A percentile compares a stretch with the other conserved stretches of the same genome.
phyloP scores from a whole-genome alignment of 1,140 invertebrate species.

The Helicoverpa armigera region DNA sequence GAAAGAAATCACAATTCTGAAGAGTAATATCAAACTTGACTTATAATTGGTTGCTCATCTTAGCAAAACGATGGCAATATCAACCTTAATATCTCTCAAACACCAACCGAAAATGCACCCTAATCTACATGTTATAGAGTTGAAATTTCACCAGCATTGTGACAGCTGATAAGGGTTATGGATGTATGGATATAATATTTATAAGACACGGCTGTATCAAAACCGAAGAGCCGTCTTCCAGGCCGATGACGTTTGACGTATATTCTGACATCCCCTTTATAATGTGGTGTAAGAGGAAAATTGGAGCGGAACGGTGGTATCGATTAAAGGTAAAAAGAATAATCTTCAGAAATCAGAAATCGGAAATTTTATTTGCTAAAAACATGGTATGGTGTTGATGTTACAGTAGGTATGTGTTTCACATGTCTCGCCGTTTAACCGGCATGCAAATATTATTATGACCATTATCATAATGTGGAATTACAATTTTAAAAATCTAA shows the following conservation, averaged over 20 bases:
- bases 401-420: too few relatives aligned
- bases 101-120: conserved; percentile 45
- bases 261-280: conserved; percentile 82
- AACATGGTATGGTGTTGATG: too few relatives aligned
- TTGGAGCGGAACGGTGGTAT: conserved; percentile 24
- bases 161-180: conserved; percentile 61
- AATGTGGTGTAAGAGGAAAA: conserved; percentile 59
- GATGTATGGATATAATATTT: conserved; percentile 78
- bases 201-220: conserved; percentile 81
- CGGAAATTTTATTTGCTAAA: too few relatives aligned
- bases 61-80: conserved; percentile 53
- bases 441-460: too few relatives aligned
- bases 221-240: conserved; percentile 83
- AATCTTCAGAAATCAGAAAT: too few relatives aligned
- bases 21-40: conserved; percentile 83
- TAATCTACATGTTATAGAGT: conserved; percentile 48
- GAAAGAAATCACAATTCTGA: conserved; percentile 83
- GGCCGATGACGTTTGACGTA: conserved; percentile 85
- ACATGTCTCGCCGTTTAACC: too few relatives aligned
- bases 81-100: conserved; percentile 5
- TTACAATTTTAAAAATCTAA: too few relatives aligned
- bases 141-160: conserved; percentile 53
- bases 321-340: conserved; percentile 2
- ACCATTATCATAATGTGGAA: too few relatives aligned
- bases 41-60: conserved; percentile 80